phyloP scores from a whole-genome alignment of 2,113 vertebrate genomes.

The Pristiophorus japonicus region DNA sequence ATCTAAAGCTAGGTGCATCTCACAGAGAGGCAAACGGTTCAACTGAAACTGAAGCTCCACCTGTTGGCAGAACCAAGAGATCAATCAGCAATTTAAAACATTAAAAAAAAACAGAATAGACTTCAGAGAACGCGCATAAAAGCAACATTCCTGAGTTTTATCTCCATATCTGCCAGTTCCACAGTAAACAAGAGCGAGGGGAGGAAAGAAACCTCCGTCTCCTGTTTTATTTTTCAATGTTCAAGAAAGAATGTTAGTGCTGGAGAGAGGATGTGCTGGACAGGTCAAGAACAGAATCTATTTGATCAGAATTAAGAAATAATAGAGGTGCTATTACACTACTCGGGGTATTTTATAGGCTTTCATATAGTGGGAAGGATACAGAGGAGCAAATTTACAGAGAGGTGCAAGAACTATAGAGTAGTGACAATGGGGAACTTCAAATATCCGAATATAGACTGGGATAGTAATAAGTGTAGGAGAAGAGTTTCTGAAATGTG shows the following conservation, averaged over 20 bases:
- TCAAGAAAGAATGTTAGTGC: not conserved
- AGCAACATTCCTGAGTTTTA: not conserved
- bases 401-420: too few relatives aligned
- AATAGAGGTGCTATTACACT: too few relatives aligned
- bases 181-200: not conserved
- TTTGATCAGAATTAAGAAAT: too few relatives aligned
- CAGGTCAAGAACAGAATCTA: too few relatives aligned
- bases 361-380: too few relatives aligned
- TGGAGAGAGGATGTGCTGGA: too few relatives aligned
- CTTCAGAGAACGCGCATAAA: not conserved
- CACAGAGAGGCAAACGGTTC: conserved; percentile 41
- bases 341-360: too few relatives aligned
- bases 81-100: not conserved
- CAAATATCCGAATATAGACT: too few relatives aligned
- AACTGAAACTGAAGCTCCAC: conserved; percentile 45
- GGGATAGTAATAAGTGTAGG: too few relatives aligned
- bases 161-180: not conserved
- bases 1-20: conserved; percentile 43
- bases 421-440: too few relatives aligned
- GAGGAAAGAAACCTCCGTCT: not conserved
- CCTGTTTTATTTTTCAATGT: not conserved
- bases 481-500: too few relatives aligned
- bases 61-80: conserved; percentile 32
- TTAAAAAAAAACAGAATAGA: not conserved
- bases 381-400: too few relatives aligned